Percentiles rank a stretch among this genome's conserved stretches.
Conservation (phyloP, 2,797 vertebrate genomes). For the Coilia nasus region DNA sequence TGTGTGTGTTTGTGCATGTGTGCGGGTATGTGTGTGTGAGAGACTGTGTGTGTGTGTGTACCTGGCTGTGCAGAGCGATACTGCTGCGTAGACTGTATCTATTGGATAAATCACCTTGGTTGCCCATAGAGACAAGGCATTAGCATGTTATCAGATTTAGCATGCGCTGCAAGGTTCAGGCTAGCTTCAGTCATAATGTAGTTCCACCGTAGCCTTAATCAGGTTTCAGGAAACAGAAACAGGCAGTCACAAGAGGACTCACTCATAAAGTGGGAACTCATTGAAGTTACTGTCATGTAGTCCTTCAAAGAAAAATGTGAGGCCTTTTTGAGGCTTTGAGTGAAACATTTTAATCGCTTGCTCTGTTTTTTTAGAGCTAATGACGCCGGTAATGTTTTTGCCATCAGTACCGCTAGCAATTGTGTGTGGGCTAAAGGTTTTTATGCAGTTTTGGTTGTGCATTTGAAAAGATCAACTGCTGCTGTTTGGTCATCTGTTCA, state of each 20-base stretch:
- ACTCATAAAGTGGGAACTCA: too few relatives aligned
- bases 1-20: neutral
- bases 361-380: neutral
- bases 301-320: too few relatives aligned
- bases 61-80: neutral
- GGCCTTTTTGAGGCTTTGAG: too few relatives aligned
- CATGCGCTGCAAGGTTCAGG: neutral
- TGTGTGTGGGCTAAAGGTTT: neutral
- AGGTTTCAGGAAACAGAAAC: neutral
- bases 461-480: neutral
- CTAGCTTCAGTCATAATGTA: neutral
- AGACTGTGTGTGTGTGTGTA: neutral
- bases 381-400: neutral
- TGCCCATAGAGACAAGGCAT: slow-evolving; percentile 12
- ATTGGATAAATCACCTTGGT: neutral
- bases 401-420: neutral
- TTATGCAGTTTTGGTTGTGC: neutral
- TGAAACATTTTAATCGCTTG: too few relatives aligned
- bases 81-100: neutral
- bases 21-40: neutral
- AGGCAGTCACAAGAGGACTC: too few relatives aligned
- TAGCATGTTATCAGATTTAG: neutral
- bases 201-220: neutral
- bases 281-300: too few relatives aligned
- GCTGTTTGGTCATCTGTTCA: neutral